These are phyloP conservation scores for Naja naja DNA, from an alignment of 2,113 vertebrate genomes.

Conservation along the genomic window DNA sequence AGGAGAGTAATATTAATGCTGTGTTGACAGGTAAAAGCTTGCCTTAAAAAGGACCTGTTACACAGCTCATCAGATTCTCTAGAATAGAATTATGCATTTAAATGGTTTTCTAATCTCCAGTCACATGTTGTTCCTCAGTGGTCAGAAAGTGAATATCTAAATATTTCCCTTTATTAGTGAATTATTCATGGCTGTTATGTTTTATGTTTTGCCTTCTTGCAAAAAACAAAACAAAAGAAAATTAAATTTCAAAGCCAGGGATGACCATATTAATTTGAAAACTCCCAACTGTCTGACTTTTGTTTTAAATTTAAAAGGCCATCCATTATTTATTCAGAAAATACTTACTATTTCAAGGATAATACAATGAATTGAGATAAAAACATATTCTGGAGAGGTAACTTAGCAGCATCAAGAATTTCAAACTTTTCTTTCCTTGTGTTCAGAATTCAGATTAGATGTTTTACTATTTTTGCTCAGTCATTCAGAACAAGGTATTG, in stretches of 20 bases:
- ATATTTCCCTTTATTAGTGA: constrained; percentile 27
- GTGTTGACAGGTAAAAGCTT: background rate
- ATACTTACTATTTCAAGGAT: constrained; percentile 9
- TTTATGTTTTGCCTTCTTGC: constrained; percentile 2
- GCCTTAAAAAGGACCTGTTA: background rate
- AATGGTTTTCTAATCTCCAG: constrained; percentile 24
- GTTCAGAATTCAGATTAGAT: constrained; percentile 36
- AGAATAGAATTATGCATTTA: constrained; percentile 12
- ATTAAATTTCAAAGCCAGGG: constrained; percentile 54
- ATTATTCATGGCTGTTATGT: background rate
- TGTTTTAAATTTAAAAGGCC: constrained; percentile 14
- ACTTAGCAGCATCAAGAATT: constrained; percentile 31
- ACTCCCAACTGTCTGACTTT: background rate
- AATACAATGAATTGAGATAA: constrained; percentile 38
- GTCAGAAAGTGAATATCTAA: constrained; percentile 13
- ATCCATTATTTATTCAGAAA: constrained; percentile 29
- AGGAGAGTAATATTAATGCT: constrained; percentile 11
- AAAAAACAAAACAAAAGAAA: constrained; percentile 30
- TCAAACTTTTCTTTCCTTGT: constrained; percentile 29
- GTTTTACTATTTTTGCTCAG: constrained; percentile 64
- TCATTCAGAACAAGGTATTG: constrained; percentile 58
- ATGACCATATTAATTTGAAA: constrained; percentile 43
- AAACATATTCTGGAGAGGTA: constrained; percentile 24
- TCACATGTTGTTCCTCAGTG: constrained; percentile 12
- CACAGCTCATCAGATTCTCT: background rate